phyloP scores from a whole-genome alignment of 1,140 invertebrate genomes.

The Drosophila seguyi region DNA sequence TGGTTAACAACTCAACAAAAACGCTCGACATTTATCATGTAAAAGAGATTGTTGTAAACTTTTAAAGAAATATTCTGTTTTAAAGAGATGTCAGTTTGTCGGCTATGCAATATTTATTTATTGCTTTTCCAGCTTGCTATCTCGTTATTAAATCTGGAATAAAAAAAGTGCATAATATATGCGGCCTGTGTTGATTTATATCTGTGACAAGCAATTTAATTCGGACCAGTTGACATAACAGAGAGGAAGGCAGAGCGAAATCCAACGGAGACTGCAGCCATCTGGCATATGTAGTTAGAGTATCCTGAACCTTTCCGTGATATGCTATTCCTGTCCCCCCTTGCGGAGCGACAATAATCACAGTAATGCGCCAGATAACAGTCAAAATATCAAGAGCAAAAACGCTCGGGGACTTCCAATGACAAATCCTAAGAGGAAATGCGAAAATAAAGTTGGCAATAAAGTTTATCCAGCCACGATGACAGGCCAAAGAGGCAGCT shows the following conservation, averaged over 20 bases:
- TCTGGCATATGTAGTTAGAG: constrained; percentile 46
- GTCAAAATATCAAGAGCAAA: constrained; percentile 59
- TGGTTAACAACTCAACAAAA: neutral
- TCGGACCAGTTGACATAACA: constrained; percentile 24
- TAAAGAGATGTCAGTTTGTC: constrained; percentile 30
- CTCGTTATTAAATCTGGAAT: constrained; percentile 54
- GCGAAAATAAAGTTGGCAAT: constrained; percentile 65
- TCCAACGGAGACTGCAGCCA: constrained; percentile 27
- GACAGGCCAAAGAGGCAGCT: constrained; percentile 47
- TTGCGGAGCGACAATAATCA: constrained; percentile 54
- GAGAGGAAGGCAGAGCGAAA: constrained; percentile 14
- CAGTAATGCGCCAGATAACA: constrained; percentile 65
- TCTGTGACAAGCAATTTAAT: constrained; percentile 55
- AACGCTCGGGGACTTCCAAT: constrained; percentile 22
- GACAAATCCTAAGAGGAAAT: constrained; percentile 51
- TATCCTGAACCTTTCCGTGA: constrained; percentile 17
- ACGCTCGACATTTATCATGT: neutral
- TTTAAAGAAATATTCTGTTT: constrained; percentile 38
- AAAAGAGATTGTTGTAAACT: constrained; percentile 13
- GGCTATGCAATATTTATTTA: constrained; percentile 43
- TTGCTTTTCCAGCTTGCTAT: constrained; percentile 43
- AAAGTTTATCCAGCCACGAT: constrained; percentile 60
- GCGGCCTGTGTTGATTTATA: constrained; percentile 50
- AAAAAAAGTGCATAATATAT: constrained; percentile 44
- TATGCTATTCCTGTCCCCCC: constrained; percentile 6